phyloP scores from a whole-genome alignment of 2,888 invertebrate species.

The Ornithoptera alexandrae region DNA sequence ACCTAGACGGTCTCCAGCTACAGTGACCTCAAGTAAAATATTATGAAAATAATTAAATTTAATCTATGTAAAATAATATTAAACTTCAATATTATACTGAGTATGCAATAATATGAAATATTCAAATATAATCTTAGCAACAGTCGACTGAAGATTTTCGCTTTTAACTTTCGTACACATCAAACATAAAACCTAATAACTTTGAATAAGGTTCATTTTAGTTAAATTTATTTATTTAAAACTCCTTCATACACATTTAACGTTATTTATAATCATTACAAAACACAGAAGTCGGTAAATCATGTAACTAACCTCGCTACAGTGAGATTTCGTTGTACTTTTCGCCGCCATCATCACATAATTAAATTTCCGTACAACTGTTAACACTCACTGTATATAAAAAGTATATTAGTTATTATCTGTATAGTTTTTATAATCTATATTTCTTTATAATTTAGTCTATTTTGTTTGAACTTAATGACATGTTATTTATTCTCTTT shows the following conservation, averaged over 20 bases:
- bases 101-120: no score
- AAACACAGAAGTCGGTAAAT: conserved; percentile 6
- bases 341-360: background rate
- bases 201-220: background rate
- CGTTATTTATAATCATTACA: conserved; percentile 7
- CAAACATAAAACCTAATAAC: background rate
- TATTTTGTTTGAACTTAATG: no score
- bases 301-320: background rate
- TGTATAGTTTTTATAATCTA: no score
- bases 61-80: background rate
- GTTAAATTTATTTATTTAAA: background rate
- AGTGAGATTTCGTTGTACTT: background rate
- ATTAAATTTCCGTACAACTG: background rate
- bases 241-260: conserved; percentile 4
- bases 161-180: background rate
- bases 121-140: background rate
- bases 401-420: no score
- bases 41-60: background rate
- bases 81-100: no score
- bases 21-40: background rate
- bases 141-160: background rate
- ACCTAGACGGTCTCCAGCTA: no score
- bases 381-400: no score
- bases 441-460: no score
- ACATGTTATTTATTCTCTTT: no score